Evolutionary conservation across 2,113 vertebrate genomes (phyloP).

Genomic region (Casuarius casuarius): DNA sequence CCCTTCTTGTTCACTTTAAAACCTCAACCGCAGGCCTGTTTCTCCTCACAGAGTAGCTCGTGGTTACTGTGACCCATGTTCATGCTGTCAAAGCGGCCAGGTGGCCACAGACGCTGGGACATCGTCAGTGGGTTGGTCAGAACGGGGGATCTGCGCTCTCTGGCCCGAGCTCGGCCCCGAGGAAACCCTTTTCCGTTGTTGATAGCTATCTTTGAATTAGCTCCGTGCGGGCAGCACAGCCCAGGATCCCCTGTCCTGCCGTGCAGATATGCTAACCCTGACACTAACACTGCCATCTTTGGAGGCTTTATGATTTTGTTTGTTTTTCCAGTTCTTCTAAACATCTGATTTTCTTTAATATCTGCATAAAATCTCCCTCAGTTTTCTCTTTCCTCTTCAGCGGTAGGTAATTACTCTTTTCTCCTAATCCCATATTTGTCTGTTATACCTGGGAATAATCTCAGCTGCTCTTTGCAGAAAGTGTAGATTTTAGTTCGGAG

Average conservation of each 20-base stretch:
- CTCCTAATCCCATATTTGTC: not conserved
- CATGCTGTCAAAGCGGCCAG: accelerated
- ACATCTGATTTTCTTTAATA: not conserved
- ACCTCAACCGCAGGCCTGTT: accelerated
- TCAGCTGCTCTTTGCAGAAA: not conserved
- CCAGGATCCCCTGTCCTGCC: not conserved
- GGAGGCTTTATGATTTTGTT: not conserved
- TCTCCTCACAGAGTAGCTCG: accelerated
- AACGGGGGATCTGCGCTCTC: accelerated
- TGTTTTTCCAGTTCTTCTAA: not conserved
- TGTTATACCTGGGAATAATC: not conserved
- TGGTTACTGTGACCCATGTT: accelerated
- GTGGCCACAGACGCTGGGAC: accelerated
- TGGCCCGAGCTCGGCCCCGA: accelerated
- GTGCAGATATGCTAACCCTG: accelerated
- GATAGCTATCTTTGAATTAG: not conserved
- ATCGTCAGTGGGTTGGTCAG: accelerated
- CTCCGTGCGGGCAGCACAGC: accelerated
- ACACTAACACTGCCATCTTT: accelerated
- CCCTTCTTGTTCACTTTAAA: not conserved
- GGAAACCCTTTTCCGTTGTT: accelerated
- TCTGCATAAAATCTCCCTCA: not conserved
- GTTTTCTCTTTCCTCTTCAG: not conserved
- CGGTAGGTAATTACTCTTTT: not conserved
- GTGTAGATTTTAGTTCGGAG: not conserved